phyloP scores from a whole-genome alignment of 2,888 invertebrate species.

The Acleris holmiana region DNA sequence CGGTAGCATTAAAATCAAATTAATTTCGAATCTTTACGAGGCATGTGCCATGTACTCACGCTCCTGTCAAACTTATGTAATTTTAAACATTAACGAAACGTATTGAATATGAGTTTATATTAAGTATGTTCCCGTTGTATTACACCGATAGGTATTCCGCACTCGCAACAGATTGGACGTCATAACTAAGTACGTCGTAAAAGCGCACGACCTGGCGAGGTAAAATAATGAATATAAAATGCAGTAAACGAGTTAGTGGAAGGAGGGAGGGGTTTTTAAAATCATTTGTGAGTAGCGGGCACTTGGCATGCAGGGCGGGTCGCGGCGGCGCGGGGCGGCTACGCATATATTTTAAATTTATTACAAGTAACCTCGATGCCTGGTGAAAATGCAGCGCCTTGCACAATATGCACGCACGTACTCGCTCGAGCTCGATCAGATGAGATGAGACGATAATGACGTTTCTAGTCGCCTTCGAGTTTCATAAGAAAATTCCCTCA shows the following conservation, averaged over 20 bases:
- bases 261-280: conserved; percentile 56
- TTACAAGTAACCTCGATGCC: conserved; percentile 64
- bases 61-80: conserved; percentile 8
- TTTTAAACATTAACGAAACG: conserved; percentile 14
- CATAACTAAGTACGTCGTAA: conserved; percentile 58
- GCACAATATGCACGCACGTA: conserved; percentile 56
- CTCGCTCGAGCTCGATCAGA: background rate
- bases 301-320: conserved; percentile 68
- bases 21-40: background rate
- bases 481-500: conserved; percentile 9
- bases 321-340: conserved; percentile 45
- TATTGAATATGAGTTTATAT: conserved; percentile 25
- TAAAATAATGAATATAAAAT: conserved; percentile 69
- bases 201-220: conserved; percentile 46
- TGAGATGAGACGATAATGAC: conserved; percentile 13
- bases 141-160: conserved; percentile 29
- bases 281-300: conserved; percentile 64
- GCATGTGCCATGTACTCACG: background rate
- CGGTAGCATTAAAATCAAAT: conserved; percentile 1
- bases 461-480: conserved; percentile 11
- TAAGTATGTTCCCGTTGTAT: background rate
- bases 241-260: conserved; percentile 62
- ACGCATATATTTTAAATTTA: conserved; percentile 79
- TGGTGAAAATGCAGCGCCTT: conserved; percentile 66
- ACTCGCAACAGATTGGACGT: conserved; percentile 46